phyloP scores from a whole-genome alignment of 2,113 vertebrate genomes.

The Sinocyclocheilus grahami region DNA sequence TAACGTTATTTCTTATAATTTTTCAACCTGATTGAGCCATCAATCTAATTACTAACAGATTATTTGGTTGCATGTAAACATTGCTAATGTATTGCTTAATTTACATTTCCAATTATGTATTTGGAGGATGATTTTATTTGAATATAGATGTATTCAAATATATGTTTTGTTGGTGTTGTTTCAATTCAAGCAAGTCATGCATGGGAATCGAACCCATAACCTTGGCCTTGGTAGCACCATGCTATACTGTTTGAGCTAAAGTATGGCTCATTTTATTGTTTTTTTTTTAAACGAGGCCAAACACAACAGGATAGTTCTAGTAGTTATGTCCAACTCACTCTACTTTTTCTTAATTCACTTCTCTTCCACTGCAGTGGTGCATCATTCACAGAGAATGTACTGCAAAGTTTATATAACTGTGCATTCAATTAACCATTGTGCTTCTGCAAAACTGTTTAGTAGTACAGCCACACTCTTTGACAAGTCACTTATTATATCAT shows the following conservation, averaged over 20 bases:
- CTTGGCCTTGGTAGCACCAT: not conserved
- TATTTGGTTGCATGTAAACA: not conserved
- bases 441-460: not conserved
- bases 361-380: not conserved
- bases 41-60: not conserved
- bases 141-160: not conserved
- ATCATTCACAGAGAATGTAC: not conserved
- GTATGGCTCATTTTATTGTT: not conserved
- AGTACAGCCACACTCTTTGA: not conserved
- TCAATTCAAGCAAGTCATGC: not conserved
- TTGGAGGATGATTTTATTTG: not conserved
- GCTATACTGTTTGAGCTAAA: not conserved
- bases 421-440: not conserved
- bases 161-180: not conserved
- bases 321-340: not conserved
- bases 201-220: not conserved
- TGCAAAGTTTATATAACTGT: not conserved
- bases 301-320: too few relatives aligned
- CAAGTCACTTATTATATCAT: not conserved
- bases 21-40: not conserved
- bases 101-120: not conserved
- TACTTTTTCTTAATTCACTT: not conserved
- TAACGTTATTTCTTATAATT: not conserved
- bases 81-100: not conserved
- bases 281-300: too few relatives aligned